A percentile compares a stretch with the other conserved stretches of the same genome.
phyloP scores from a whole-genome alignment of 2,888 invertebrate genomes.

The Watsonalla cultraria region DNA sequence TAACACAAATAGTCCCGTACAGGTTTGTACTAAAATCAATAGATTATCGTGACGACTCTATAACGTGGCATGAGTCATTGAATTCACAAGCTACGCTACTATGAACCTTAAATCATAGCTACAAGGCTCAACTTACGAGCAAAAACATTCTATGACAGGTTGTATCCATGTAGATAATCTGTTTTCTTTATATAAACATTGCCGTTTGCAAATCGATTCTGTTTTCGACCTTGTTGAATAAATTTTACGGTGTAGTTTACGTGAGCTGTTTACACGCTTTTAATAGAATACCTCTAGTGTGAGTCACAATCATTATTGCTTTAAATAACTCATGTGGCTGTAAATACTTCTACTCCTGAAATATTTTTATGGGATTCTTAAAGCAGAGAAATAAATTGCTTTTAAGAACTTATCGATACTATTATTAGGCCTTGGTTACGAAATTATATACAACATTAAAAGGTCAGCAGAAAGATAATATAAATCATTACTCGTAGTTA shows the following conservation, averaged over 20 bases:
- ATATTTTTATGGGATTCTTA: not conserved
- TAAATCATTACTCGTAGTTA: slow-evolving; percentile 12
- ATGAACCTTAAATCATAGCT: slow-evolving; percentile 36
- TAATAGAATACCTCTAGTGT: slow-evolving; percentile 32
- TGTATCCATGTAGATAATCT: slow-evolving; percentile 35
- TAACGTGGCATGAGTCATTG: slow-evolving; percentile 48
- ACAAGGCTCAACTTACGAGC: slow-evolving; percentile 26
- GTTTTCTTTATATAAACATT: slow-evolving; percentile 42
- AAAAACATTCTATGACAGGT: slow-evolving; percentile 30
- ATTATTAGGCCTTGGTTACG: slow-evolving; percentile 5
- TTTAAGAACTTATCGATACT: slow-evolving; percentile 3
- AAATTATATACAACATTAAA: slow-evolving; percentile 5
- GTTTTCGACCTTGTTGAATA: slow-evolving; percentile 47
- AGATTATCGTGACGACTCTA: slow-evolving; percentile 48
- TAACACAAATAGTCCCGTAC: slow-evolving; percentile 23
- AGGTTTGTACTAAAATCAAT: slow-evolving; percentile 52
- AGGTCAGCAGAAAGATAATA: slow-evolving; percentile 23
- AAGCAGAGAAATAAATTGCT: not conserved
- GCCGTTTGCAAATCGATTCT: slow-evolving; percentile 38
- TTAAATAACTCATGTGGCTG: not conserved
- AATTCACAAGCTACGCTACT: slow-evolving; percentile 22
- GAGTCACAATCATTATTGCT: slow-evolving; percentile 16
- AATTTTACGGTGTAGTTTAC: slow-evolving; percentile 32
- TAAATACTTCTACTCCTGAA: not conserved
- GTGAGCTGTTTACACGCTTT: slow-evolving; percentile 32